phyloP scores from a whole-genome alignment of 2,113 vertebrate species.

The Collichthys lucidus region DNA sequence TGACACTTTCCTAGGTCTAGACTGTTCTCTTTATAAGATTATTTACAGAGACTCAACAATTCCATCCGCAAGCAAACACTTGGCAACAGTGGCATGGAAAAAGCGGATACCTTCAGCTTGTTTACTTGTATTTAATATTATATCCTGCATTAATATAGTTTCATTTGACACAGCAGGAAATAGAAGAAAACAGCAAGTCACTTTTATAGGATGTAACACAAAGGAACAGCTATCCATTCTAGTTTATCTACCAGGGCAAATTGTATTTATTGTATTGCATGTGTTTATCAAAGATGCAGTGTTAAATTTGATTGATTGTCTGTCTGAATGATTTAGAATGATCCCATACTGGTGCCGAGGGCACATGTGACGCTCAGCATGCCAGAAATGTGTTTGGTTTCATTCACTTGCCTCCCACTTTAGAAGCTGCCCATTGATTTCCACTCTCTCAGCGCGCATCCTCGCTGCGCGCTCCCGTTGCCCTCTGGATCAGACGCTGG shows the following conservation, averaged over 20 bases:
- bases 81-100: no score
- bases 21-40: no score
- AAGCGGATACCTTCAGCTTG: no score
- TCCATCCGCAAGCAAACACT: no score
- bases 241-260: neutral
- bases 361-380: neutral
- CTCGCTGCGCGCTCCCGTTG: slow-evolving; percentile 42
- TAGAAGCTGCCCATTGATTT: slow-evolving; percentile 20
- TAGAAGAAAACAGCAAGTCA: neutral
- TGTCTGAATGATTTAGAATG: neutral
- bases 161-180: neutral
- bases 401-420: neutral
- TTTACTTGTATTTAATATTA: neutral
- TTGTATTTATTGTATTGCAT: neutral
- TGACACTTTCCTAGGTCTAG: no score
- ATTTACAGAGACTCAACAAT: no score
- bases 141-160: neutral
- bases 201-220: no score
- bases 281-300: neutral
- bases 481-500: neutral
- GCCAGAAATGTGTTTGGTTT: neutral
- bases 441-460: slow-evolving; percentile 9
- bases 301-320: neutral
- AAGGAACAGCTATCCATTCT: no score
- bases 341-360: neutral